Conservation (phyloP, 2,888 invertebrate genomes). For the Cataglyphis cursor region DNA sequence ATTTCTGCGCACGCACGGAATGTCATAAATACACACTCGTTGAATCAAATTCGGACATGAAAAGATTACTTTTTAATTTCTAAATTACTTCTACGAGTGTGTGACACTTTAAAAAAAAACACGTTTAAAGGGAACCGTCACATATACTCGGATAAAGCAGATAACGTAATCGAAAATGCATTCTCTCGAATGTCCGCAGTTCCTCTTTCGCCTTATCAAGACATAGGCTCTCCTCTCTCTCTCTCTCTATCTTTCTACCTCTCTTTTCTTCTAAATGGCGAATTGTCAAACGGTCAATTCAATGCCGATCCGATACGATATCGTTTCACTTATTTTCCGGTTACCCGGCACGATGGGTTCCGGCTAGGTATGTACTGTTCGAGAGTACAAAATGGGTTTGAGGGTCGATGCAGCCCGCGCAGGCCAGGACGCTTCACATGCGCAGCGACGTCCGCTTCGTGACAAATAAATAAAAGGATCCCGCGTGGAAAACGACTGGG, state of each 20-base stretch:
- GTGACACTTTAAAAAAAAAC: background rate
- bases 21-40: background rate
- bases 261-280: background rate
- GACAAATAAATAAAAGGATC: constrained; percentile 73
- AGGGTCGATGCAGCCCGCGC: constrained; percentile 80
- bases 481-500: constrained; percentile 5
- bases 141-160: background rate
- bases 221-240: background rate
- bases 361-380: constrained; percentile 72
- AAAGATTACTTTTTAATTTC: background rate
- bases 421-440: constrained; percentile 75
- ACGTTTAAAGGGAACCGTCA: background rate
- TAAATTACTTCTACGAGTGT: background rate
- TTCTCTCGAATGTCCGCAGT: constrained; percentile 9
- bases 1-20: constrained; percentile 14
- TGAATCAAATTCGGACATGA: background rate
- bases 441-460: constrained; percentile 72
- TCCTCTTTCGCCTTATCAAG: constrained; percentile 24
- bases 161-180: constrained; percentile 26
- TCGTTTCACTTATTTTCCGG: constrained; percentile 66
- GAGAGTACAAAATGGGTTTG: constrained; percentile 75
- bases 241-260: background rate
- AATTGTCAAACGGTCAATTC: constrained; percentile 59
- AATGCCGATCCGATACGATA: constrained; percentile 58
- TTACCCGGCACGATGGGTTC: constrained; percentile 70